Conservation (phyloP, 2,797 vertebrate species). For the Natrix natrix region DNA sequence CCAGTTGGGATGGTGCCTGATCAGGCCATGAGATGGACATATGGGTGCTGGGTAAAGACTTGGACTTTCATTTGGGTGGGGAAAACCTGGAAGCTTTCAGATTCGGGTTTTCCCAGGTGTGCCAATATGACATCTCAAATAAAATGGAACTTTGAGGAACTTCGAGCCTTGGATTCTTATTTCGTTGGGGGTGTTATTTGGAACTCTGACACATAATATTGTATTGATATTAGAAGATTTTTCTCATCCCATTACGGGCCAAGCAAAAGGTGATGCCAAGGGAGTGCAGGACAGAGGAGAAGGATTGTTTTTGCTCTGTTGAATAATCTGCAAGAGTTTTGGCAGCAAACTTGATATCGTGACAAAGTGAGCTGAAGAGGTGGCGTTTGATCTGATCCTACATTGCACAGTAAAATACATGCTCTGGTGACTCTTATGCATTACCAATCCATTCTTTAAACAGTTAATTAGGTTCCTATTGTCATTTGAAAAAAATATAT, state of each 20-base stretch:
- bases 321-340: neutral
- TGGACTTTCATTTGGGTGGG: too few relatives aligned
- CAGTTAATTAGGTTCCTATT: conserved; percentile 53
- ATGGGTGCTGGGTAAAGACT: too few relatives aligned
- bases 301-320: neutral
- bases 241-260: neutral
- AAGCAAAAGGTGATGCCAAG: neutral
- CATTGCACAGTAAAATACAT: neutral
- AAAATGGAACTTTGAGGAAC: too few relatives aligned
- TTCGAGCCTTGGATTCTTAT: too few relatives aligned
- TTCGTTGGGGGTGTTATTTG: too few relatives aligned
- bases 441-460: conserved; percentile 21
- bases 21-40: too few relatives aligned
- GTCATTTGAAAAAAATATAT: conserved; percentile 34
- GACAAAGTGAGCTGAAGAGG: neutral
- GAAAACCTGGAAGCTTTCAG: too few relatives aligned
- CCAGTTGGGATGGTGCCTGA: too few relatives aligned
- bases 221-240: neutral
- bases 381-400: neutral
- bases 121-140: too few relatives aligned
- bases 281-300: neutral
- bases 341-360: neutral
- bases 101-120: too few relatives aligned
- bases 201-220: too few relatives aligned
- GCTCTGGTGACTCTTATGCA: neutral